Evolutionary conservation across 1,140 invertebrate species (phyloP), one percentile per base, ranked within the genome.

Genomic region (Ips nitidus): DNA sequence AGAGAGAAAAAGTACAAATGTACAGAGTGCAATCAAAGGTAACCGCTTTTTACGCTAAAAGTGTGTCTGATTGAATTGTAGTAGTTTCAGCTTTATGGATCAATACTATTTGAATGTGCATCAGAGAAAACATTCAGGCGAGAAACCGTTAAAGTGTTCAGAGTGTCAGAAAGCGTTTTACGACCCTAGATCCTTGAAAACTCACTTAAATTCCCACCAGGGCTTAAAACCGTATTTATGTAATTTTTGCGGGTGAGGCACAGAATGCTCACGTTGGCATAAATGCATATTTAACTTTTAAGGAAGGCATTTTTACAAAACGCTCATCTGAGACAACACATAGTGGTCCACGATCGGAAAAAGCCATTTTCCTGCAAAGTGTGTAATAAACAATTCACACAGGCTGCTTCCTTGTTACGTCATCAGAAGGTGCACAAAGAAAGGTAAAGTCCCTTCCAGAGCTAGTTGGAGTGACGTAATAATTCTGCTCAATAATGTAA

Each of bases 301-400:
- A 67, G 66, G 41, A 67, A 67, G 42, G 59, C 66, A 41, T 67
- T 67, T 60, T 36, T 52, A 1, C 66, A 68, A 53, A 68, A 22
- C 37, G 41, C 59, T 2, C 67, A 69, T 63, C 47, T 69, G 1
- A 69, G 38, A 47, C 42, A 57, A 42, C 67, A 69, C 39, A 39
- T 64, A 41, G 8, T 63, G 52, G 53, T 69, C 4, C 67, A 69
- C 37, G 52, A 45, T n/a, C 41, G 58, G 5, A 40, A 63, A 45
- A 69, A 69, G 45, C 57, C 59, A n/a, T 63, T 52, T 40, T 8
- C 7, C 1, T 69, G 67, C 57, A 42, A 62, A 37, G 45, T 61
- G 2, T 69, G 67, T 37, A 6, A 41, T 38, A 69, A 69, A 22
- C 22, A 60, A 43, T 70, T 73, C 68, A 69, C 60, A 4, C 52